Evolutionary conservation across 1,140 invertebrate species (phyloP).

Genomic region (Lepidurus couesii): DNA sequence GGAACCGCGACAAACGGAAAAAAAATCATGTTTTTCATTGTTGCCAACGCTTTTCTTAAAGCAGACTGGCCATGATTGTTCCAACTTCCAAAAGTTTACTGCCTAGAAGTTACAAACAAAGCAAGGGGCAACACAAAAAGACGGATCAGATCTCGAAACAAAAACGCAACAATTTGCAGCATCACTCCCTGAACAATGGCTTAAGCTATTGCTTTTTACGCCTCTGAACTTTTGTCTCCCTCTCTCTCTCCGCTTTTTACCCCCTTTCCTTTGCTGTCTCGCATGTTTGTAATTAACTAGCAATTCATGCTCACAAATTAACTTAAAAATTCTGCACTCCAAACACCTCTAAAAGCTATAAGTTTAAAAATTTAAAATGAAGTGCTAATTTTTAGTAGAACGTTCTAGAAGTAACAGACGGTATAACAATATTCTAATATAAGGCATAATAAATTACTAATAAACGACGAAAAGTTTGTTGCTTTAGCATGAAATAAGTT

Average conservation of each 20-base stretch:
- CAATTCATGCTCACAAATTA: not conserved
- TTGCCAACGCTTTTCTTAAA: not conserved
- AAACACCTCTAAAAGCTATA: too few species aligned
- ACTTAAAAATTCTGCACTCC: too few species aligned
- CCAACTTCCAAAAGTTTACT: not conserved
- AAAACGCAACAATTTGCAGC: constrained; percentile 10
- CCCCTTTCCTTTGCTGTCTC: not conserved
- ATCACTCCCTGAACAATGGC: constrained; percentile 10
- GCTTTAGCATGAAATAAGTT: too few species aligned
- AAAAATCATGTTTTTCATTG: not conserved
- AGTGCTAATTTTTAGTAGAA: too few species aligned
- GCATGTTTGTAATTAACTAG: not conserved
- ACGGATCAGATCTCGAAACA: not conserved
- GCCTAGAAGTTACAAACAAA: constrained; percentile 5
- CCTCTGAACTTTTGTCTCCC: not conserved
- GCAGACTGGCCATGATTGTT: not conserved
- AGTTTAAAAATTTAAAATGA: too few species aligned
- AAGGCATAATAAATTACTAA: too few species aligned
- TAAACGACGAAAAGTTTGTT: too few species aligned
- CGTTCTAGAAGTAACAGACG: too few species aligned
- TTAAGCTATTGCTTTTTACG: not conserved
- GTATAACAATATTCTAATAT: too few species aligned
- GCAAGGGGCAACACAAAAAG: not conserved
- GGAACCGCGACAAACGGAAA: not conserved
- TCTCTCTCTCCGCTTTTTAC: not conserved